These are phyloP conservation scores for Vulpes vulpes DNA, from an alignment of 2,113 vertebrate genomes.

Conservation along the genomic window DNA sequence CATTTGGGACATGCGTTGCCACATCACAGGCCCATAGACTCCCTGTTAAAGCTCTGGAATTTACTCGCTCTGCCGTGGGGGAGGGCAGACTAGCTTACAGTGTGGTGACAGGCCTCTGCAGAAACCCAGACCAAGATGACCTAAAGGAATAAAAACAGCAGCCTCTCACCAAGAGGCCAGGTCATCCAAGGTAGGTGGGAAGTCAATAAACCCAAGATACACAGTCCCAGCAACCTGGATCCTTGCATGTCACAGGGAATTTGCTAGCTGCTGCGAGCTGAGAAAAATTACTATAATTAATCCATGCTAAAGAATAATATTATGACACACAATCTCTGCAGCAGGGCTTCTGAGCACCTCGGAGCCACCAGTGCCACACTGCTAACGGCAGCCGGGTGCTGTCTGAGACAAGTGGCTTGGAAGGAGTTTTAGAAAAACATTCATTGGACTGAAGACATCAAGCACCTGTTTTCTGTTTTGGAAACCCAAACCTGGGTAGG, in stretches of 20 bases:
- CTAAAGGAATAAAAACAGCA: not conserved
- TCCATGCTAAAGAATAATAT: slow-evolving; percentile 77
- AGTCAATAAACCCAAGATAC: not conserved
- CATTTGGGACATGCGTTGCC: not conserved
- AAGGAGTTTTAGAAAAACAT: slow-evolving; percentile 77
- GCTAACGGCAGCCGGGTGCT: slow-evolving; percentile 38
- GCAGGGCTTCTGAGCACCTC: not conserved
- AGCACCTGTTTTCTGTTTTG: slow-evolving; percentile 78
- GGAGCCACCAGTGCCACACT: slow-evolving; percentile 29
- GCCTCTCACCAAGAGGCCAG: not conserved
- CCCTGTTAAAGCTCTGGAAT: not conserved
- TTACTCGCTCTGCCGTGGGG: not conserved
- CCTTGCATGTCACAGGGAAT: slow-evolving; percentile 45
- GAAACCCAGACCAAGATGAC: not conserved
- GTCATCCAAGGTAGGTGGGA: not conserved
- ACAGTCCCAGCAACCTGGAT: not conserved
- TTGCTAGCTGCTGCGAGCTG: slow-evolving; percentile 73
- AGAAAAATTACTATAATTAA: slow-evolving; percentile 79
- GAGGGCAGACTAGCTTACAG: not conserved
- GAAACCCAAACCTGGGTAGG: slow-evolving; percentile 77
- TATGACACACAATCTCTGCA: slow-evolving; percentile 78
- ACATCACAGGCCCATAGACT: accelerated
- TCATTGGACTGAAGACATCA: not conserved
- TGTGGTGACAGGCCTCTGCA: accelerated
- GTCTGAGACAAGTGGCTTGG: slow-evolving; percentile 72